These are phyloP conservation scores for Gallinago jamesoni DNA, from an alignment of 2,113 vertebrate species.

Conservation along the genomic window DNA sequence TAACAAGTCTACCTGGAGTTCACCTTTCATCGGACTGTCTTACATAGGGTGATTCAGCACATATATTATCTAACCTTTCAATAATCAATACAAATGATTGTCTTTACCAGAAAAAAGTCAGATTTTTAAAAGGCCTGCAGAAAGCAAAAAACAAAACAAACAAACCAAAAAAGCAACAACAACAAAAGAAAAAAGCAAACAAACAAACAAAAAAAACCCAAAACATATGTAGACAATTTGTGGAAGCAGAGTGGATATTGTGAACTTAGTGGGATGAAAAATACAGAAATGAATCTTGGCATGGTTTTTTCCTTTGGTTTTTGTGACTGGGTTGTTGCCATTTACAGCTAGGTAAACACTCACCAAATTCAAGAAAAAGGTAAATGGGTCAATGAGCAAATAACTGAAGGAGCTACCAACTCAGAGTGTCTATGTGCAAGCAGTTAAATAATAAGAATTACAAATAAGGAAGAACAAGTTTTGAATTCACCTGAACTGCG, in stretches of 20 bases:
- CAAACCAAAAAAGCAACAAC: neutral
- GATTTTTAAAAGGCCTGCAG: neutral
- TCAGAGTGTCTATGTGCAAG: neutral
- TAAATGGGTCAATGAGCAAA: neutral
- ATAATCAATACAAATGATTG: neutral
- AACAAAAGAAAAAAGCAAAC: no score
- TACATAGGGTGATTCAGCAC: neutral
- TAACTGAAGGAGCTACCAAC: neutral
- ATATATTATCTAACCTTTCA: neutral
- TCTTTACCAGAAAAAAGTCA: neutral
- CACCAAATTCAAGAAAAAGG: neutral
- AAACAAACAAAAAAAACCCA: neutral
- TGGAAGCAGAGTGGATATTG: neutral
- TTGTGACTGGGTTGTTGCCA: neutral
- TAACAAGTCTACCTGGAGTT: neutral
- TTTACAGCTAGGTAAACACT: neutral
- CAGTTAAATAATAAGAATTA: neutral
- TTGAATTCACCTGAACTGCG: neutral
- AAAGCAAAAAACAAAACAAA: neutral
- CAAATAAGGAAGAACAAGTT: neutral
- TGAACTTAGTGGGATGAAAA: neutral
- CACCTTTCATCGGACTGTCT: neutral
- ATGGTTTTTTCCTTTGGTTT: neutral
- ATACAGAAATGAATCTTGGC: neutral
- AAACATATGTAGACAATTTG: no score